These are phyloP conservation scores for Babyrousa celebensis DNA, from an alignment of 2,797 vertebrate genomes.

Conservation along the genomic window DNA sequence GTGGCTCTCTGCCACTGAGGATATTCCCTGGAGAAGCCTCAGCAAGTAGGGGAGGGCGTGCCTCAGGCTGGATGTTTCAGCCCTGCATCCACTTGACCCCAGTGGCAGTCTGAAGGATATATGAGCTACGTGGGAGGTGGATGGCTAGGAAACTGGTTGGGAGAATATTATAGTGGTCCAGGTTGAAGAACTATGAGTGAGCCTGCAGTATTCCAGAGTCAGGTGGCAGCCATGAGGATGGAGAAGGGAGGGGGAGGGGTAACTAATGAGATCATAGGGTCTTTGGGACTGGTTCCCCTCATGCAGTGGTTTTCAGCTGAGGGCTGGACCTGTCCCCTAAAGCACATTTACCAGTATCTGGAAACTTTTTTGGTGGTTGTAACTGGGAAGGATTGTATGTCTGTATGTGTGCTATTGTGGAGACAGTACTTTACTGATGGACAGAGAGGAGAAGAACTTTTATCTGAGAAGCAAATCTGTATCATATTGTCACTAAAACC, in stretches of 20 bases:
- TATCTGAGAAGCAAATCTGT: background rate
- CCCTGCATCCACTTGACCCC: background rate
- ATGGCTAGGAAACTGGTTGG: too few species aligned
- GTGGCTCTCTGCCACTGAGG: background rate
- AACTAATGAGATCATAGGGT: background rate
- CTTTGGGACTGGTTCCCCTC: background rate
- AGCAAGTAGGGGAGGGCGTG: background rate
- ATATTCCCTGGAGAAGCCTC: background rate
- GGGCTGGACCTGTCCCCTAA: background rate
- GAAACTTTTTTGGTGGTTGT: background rate
- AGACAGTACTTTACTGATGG: background rate
- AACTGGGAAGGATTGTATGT: background rate
- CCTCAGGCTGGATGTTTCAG: too few species aligned
- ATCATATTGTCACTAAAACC: background rate
- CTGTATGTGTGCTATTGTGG: background rate
- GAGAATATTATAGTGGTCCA: background rate
- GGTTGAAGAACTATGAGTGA: background rate
- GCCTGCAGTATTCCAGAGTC: too few species aligned
- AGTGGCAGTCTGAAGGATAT: background rate
- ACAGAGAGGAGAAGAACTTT: background rate
- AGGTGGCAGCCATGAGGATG: too few species aligned
- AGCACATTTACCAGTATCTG: background rate
- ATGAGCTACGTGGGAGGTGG: background rate
- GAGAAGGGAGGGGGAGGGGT: background rate
- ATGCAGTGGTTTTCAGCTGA: background rate